Percentiles rank a stretch among this genome's conserved stretches.
Evolutionary conservation across 2,797 vertebrate genomes (phyloP).

Genomic region (Catostomus latipinnis): DNA sequence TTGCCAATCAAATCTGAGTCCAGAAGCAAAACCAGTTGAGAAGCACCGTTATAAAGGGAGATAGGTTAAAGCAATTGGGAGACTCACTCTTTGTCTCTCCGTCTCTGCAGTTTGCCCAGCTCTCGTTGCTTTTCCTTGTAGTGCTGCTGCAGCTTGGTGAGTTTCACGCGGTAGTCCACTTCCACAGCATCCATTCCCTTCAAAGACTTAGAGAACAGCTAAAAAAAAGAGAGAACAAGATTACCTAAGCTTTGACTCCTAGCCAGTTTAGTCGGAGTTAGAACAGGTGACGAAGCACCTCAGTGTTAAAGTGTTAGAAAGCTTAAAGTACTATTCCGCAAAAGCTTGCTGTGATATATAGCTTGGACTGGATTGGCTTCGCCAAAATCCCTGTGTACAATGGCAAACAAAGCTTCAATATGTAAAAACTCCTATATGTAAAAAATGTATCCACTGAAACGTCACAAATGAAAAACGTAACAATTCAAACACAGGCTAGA

Average conservation of each 20-base stretch:
- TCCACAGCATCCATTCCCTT: conserved; percentile 91
- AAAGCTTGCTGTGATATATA: neutral
- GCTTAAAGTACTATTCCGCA: neutral
- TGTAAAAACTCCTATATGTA: neutral
- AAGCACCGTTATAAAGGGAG: neutral
- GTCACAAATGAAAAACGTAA: neutral
- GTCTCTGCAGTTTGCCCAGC: conserved; percentile 90
- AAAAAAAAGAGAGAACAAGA: conserved; percentile 15
- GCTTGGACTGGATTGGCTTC: no score
- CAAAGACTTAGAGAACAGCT: conserved; percentile 90
- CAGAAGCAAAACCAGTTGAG: no score
- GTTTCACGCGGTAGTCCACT: conserved; percentile 90
- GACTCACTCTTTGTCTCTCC: conserved; percentile 90
- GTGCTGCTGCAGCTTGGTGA: conserved; percentile 92
- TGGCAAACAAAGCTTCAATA: neutral
- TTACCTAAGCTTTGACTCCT: neutral
- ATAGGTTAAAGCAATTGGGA: neutral
- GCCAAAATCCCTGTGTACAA: neutral
- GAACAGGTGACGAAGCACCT: neutral
- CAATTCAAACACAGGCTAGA: neutral
- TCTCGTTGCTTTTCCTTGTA: conserved; percentile 97
- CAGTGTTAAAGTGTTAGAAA: neutral
- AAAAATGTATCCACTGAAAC: neutral
- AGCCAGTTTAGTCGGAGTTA: neutral
- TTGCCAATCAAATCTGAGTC: no score